Evolutionary conservation across 2,797 vertebrate species (phyloP).

Genomic region (Corythornis leucogaster): DNA sequence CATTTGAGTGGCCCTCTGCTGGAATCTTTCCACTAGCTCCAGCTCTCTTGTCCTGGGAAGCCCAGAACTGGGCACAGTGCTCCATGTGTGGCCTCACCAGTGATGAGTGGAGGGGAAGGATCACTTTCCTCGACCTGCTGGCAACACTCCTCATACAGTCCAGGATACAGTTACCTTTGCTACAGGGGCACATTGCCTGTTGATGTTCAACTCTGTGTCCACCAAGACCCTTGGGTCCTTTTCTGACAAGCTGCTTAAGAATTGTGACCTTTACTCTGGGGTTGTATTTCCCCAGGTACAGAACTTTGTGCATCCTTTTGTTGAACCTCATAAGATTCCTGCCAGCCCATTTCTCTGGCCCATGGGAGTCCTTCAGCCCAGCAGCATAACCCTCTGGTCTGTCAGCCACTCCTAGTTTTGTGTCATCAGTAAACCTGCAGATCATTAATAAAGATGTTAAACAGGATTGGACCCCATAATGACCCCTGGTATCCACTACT

Average conservation of each 20-base stretch:
- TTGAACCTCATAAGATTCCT: not conserved
- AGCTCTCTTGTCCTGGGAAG: not conserved
- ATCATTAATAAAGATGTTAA: conserved; percentile 41
- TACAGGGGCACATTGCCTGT: accelerated
- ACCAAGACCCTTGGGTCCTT: not conserved
- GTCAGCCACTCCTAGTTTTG: not conserved
- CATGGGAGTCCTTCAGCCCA: not conserved
- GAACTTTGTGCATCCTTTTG: not conserved
- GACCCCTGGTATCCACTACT: not conserved
- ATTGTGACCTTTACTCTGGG: not conserved
- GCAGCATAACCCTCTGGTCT: not conserved
- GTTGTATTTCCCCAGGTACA: not conserved
- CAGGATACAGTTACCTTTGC: not conserved
- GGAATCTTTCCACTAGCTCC: not conserved
- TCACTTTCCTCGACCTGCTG: not conserved
- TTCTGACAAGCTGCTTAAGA: not conserved
- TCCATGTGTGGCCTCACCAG: not conserved
- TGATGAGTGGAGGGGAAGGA: not conserved
- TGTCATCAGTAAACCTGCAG: not conserved
- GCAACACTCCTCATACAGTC: not conserved
- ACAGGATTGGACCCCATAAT: not conserved
- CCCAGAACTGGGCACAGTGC: accelerated
- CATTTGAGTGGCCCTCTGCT: not conserved
- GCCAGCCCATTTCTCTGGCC: not conserved
- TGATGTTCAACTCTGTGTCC: not conserved